These are phyloP conservation scores for Chaenodraco wilsoni DNA, from an alignment of 2,797 vertebrate species.

Conservation along the genomic window DNA sequence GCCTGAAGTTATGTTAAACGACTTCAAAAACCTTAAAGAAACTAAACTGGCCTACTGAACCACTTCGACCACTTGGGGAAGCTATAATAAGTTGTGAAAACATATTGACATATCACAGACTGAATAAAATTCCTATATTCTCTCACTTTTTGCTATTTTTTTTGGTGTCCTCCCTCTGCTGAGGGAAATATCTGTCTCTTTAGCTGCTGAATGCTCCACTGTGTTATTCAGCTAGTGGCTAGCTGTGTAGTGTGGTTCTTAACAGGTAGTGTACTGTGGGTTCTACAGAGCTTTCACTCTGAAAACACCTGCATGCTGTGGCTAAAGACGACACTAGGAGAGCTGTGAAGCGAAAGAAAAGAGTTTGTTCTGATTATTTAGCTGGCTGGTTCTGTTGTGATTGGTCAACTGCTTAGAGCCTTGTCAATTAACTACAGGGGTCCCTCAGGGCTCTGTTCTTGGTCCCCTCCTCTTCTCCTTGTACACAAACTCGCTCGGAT, in stretches of 20 bases:
- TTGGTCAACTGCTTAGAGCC: too few relatives aligned
- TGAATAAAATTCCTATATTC: background rate
- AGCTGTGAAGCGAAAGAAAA: too few relatives aligned
- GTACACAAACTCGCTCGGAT: too few relatives aligned
- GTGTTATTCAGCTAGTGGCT: background rate
- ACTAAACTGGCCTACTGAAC: background rate
- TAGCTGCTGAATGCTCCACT: background rate
- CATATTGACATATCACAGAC: background rate
- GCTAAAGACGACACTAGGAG: too few relatives aligned
- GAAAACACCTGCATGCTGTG: too few relatives aligned
- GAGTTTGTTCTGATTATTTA: too few relatives aligned
- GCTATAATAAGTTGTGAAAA: background rate
- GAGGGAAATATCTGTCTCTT: background rate
- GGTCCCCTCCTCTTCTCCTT: too few relatives aligned
- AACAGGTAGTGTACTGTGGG: background rate
- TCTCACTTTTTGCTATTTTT: background rate
- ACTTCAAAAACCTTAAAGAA: background rate
- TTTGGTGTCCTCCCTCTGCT: background rate
- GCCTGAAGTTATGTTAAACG: background rate
- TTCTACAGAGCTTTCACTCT: background rate
- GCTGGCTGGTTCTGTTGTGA: too few relatives aligned
- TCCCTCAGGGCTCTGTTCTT: too few relatives aligned
- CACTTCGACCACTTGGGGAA: background rate
- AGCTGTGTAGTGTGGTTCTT: background rate
- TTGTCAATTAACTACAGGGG: too few relatives aligned